These are phyloP conservation scores for Gallinago jamesoni DNA, from an alignment of 2,113 vertebrate genomes.

Conservation along the genomic window DNA sequence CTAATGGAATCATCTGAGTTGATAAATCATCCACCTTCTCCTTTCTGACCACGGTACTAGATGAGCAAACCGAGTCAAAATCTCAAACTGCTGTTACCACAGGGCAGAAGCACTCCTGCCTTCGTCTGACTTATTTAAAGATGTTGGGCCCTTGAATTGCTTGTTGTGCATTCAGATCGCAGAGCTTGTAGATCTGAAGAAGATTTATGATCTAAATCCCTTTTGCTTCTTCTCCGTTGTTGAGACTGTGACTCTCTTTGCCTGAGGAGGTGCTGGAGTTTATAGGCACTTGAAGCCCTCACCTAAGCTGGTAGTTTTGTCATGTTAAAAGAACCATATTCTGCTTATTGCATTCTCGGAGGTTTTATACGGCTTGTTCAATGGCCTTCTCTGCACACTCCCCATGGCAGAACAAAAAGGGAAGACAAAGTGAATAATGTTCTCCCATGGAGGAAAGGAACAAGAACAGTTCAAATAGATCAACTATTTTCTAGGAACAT, in stretches of 20 bases:
- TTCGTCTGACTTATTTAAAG: background rate
- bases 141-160: background rate
- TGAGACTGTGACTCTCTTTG: slow-evolving; percentile 24
- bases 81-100: background rate
- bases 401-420: background rate
- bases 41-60: background rate
- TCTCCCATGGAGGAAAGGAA: background rate
- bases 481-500: background rate
- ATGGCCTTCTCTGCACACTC: background rate
- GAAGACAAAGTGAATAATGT: background rate
- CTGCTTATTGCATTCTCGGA: slow-evolving; percentile 25
- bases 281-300: slow-evolving; percentile 16
- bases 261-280: slow-evolving; percentile 49
- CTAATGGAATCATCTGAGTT: background rate
- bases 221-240: background rate
- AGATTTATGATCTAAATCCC: slow-evolving; percentile 50
- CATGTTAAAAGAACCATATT: slow-evolving; percentile 39
- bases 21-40: slow-evolving; percentile 3
- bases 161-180: slow-evolving; percentile 29
- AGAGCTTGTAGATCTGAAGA: slow-evolving; percentile 11
- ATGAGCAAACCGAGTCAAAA: background rate
- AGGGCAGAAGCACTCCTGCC: background rate
- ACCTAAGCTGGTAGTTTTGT: slow-evolving; percentile 33
- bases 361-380: slow-evolving; percentile 38
- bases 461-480: slow-evolving; percentile 1